Conservation (phyloP, 2,113 vertebrate species). For the Potamarius usumacintae region DNA sequence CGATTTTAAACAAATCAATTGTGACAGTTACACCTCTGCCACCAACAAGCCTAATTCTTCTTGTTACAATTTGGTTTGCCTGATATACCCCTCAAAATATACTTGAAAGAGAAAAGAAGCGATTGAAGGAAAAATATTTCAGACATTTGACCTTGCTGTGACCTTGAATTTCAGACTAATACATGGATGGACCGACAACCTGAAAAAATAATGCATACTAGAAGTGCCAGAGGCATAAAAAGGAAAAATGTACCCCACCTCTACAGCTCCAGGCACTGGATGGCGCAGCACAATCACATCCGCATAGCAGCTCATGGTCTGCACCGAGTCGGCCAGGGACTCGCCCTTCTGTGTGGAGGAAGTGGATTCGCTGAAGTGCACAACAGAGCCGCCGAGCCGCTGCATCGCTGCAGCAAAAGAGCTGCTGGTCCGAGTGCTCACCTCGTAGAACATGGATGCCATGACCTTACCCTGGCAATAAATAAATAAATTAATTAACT, state of each 20-base stretch:
- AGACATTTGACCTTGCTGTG: background rate
- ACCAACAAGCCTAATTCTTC: background rate
- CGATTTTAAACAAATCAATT: background rate
- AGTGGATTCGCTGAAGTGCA: conserved; percentile 88
- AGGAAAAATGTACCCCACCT: conserved; percentile 72
- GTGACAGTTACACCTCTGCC: background rate
- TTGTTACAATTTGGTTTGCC: background rate
- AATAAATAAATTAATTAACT: background rate
- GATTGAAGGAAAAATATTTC: background rate
- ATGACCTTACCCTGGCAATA: conserved; percentile 87
- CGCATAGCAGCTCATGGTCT: conserved; percentile 94
- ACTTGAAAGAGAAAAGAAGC: background rate
- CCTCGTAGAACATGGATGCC: conserved; percentile 97
- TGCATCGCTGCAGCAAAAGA: conserved; percentile 92
- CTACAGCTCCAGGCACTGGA: conserved; percentile 85
- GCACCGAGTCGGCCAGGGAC: conserved; percentile 88
- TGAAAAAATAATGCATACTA: background rate
- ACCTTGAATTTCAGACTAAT: background rate
- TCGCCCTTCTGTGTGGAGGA: conserved; percentile 95
- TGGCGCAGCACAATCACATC: conserved; percentile 92
- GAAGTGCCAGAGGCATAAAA: no score
- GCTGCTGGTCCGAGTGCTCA: conserved; percentile 93
- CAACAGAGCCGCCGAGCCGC: conserved; percentile 87
- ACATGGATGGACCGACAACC: background rate
- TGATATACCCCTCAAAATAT: background rate